phyloP scores from a whole-genome alignment of 2,888 invertebrate genomes.

The Panorpa germanica region DNA sequence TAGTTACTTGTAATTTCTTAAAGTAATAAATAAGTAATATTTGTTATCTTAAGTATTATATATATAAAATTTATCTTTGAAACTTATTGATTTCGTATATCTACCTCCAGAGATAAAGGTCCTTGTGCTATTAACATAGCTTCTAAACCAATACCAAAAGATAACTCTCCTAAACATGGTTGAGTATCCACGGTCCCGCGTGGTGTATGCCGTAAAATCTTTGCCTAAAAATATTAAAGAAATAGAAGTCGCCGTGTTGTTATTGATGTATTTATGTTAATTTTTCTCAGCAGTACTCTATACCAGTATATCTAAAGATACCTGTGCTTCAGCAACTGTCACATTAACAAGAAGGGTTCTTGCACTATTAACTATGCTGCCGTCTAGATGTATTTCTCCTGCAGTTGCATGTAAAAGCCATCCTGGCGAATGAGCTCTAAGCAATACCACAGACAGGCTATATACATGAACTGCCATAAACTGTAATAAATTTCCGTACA shows the following conservation, averaged over 20 bases:
- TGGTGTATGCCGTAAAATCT: conserved; percentile 9
- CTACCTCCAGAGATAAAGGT: conserved; percentile 68
- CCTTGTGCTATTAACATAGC: conserved; percentile 64
- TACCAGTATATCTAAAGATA: no score
- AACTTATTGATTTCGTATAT: conserved; percentile 10
- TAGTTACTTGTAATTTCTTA: conserved; percentile 24
- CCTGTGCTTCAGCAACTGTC: conserved; percentile 43
- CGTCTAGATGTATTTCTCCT: conserved; percentile 45
- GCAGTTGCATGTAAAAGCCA: conserved; percentile 55
- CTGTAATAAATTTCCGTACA: conserved; percentile 24
- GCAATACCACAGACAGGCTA: conserved; percentile 42
- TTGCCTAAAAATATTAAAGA: conserved; percentile 2
- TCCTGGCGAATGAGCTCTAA: conserved; percentile 39
- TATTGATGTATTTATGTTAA: conserved; percentile 1
- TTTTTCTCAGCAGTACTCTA: no score
- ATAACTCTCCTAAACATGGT: conserved; percentile 51
- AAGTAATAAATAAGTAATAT: conserved; percentile 10
- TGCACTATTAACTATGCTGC: conserved; percentile 46
- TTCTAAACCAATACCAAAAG: conserved; percentile 54
- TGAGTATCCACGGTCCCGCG: conserved; percentile 25
- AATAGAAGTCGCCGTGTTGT: not conserved
- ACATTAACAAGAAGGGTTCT: conserved; percentile 53
- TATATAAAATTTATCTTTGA: conserved; percentile 1
- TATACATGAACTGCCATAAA: conserved; percentile 74
- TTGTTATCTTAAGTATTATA: conserved; percentile 4